Evolutionary conservation across 92 coral and sea anemone genomes (phyloP).

Genomic region (Virgularia gustaviana): DNA sequence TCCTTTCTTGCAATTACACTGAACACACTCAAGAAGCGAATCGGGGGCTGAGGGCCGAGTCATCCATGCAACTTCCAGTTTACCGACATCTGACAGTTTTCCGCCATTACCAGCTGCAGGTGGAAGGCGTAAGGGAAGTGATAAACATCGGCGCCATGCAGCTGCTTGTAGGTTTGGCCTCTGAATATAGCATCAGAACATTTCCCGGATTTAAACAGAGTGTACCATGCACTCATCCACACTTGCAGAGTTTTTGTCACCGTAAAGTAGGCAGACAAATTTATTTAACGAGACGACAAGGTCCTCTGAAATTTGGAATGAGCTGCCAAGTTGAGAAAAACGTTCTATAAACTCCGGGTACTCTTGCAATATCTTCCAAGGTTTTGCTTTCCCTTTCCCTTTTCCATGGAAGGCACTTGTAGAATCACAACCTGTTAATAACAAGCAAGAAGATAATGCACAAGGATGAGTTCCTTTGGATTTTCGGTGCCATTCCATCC

Average conservation of each 20-base stretch:
- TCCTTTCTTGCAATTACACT: slow-evolving; percentile 39
- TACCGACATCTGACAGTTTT: background rate
- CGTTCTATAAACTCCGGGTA: slow-evolving; percentile 1
- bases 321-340: background rate
- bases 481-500: no score
- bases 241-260: slow-evolving; percentile 1
- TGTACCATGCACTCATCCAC: slow-evolving; percentile 28
- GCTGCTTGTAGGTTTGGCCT: slow-evolving; percentile 29
- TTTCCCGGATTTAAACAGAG: slow-evolving; percentile 34
- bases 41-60: slow-evolving; percentile 35
- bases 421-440: slow-evolving; percentile 9
- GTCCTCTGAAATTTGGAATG: background rate
- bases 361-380: background rate
- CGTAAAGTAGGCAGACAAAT: slow-evolving; percentile 26
- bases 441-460: no score
- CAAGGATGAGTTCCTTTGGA: no score
- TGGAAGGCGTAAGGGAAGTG: slow-evolving; percentile 7
- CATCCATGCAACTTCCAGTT: slow-evolving; percentile 23
- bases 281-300: slow-evolving; percentile 14
- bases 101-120: slow-evolving; percentile 24
- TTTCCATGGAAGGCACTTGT: slow-evolving; percentile 29
- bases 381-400: background rate
- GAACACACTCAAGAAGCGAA: slow-evolving; percentile 33
- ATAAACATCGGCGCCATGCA: slow-evolving; percentile 22
- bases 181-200: slow-evolving; percentile 34